phyloP scores from a whole-genome alignment of 2,113 vertebrate genomes.

The Micronycteris hirsuta region DNA sequence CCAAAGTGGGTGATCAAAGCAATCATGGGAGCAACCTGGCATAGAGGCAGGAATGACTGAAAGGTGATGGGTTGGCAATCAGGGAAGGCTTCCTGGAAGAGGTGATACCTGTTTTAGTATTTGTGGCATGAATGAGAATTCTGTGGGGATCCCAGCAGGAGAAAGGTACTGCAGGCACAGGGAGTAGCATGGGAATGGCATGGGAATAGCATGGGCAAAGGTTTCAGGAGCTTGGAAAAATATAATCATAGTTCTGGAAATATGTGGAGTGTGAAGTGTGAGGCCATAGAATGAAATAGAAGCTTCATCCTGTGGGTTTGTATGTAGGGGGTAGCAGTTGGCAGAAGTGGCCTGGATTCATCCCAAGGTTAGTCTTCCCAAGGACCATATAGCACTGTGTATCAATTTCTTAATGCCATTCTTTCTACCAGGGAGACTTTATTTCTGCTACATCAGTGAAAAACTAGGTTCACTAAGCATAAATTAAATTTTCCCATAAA shows the following conservation, averaged over 20 bases:
- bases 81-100: neutral
- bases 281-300: neutral
- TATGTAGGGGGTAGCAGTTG: accelerated
- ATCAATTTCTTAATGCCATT: neutral
- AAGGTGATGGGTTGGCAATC: neutral
- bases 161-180: neutral
- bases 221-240: neutral
- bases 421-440: neutral
- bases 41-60: neutral
- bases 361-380: neutral
- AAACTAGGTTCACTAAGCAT: neutral
- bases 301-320: neutral
- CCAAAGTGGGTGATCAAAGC: neutral
- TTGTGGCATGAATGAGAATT: neutral
- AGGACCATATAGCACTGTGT: neutral
- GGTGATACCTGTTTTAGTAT: neutral
- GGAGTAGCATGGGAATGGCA: neutral
- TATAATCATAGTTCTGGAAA: neutral
- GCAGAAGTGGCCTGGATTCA: neutral
- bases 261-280: accelerated
- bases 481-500: neutral
- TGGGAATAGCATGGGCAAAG: neutral
- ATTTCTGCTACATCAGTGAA: neutral
- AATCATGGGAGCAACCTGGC: neutral
- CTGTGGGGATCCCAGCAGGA: neutral